Evolutionary conservation across 2,888 invertebrate genomes (phyloP).

Genomic region (Orchesellides sinensis): DNA sequence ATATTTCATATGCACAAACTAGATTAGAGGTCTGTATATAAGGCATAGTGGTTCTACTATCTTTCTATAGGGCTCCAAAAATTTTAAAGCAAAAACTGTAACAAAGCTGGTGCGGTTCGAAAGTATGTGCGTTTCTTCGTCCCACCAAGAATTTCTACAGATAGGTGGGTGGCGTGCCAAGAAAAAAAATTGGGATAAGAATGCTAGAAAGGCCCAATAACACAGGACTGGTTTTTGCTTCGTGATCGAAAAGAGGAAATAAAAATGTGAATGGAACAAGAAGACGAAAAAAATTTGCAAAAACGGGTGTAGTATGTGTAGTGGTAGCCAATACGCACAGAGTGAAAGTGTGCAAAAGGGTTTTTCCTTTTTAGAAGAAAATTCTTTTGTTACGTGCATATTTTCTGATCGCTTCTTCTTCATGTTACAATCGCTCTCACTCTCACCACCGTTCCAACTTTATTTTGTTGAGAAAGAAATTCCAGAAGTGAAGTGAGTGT

Average conservation of each 20-base stretch:
- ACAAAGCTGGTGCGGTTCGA: too few relatives aligned
- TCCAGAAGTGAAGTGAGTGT: not conserved
- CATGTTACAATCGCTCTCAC: too few relatives aligned
- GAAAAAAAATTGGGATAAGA: not conserved
- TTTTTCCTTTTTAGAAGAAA: not conserved
- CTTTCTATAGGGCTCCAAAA: too few relatives aligned
- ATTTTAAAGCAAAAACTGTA: too few relatives aligned
- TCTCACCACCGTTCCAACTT: too few relatives aligned
- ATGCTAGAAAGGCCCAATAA: not conserved
- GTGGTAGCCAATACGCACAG: not conserved
- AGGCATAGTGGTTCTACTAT: too few relatives aligned
- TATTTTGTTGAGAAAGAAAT: slow-evolving; percentile 5
- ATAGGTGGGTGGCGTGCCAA: slow-evolving; percentile 38
- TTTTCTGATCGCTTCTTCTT: slow-evolving; percentile 18
- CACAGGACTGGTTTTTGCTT: not conserved
- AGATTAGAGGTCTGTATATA: too few relatives aligned
- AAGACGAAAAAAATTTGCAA: not conserved
- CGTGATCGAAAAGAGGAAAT: not conserved
- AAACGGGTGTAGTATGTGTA: not conserved
- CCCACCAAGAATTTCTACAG: too few relatives aligned
- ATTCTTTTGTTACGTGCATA: slow-evolving; percentile 15
- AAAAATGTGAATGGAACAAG: not conserved
- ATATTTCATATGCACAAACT: too few relatives aligned
- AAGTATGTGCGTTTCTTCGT: too few relatives aligned
- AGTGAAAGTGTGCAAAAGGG: not conserved